phyloP scores from a whole-genome alignment of 2,888 invertebrate species.

The Leucania comma region DNA sequence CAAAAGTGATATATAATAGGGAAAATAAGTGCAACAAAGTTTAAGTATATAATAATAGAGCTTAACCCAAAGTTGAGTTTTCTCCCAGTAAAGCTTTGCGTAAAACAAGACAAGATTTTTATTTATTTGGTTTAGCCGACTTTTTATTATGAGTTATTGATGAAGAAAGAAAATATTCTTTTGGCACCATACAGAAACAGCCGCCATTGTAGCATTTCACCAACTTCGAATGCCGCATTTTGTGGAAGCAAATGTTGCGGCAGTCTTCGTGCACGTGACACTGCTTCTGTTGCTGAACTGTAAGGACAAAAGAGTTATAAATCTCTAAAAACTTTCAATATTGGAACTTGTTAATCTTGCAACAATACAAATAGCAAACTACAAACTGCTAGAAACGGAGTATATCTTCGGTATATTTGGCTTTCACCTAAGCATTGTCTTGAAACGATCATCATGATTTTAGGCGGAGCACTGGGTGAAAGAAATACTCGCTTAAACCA shows the following conservation, averaged over 20 bases:
- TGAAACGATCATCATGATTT: background rate
- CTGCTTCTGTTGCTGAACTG: background rate
- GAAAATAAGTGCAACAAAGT: no score
- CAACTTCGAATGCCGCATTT: background rate
- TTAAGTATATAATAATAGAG: no score
- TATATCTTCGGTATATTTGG: no score
- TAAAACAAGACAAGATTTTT: no score
- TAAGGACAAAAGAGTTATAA: background rate
- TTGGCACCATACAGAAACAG: slow-evolving; percentile 17
- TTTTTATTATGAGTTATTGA: background rate
- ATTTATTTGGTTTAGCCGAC: no score
- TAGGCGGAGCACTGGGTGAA: background rate
- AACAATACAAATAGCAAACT: background rate
- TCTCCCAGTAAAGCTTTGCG: no score
- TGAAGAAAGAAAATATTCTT: background rate
- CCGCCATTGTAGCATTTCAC: background rate
- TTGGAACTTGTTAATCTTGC: background rate
- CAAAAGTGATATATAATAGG: no score
- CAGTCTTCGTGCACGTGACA: slow-evolving; percentile 17
- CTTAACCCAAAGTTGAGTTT: no score
- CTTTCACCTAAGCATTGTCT: background rate
- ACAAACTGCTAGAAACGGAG: background rate
- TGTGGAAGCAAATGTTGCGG: slow-evolving; percentile 4
- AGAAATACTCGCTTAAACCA: background rate
- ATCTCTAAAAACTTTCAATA: background rate